Percentiles rank a stretch among this genome's conserved stretches.
Evolutionary conservation across 2,113 vertebrate species (phyloP).

Genomic region (Macroglossus sobrinus): DNA sequence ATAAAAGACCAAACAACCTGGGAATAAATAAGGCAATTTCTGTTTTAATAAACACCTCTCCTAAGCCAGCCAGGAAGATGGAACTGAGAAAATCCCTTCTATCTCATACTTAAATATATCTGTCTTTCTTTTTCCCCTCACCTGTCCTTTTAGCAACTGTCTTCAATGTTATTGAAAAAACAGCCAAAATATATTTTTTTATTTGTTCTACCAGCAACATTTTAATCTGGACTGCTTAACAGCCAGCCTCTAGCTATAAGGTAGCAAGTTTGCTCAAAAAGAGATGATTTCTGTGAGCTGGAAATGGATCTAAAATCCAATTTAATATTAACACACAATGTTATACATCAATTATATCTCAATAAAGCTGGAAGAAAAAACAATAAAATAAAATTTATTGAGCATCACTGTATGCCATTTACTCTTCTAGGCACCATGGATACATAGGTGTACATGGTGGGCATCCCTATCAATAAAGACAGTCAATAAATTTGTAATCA

Average conservation of each 20-base stretch:
- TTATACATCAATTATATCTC: background rate
- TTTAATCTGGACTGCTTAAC: background rate
- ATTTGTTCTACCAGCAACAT: constrained; percentile 1
- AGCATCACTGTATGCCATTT: background rate
- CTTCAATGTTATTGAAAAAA: constrained; percentile 27
- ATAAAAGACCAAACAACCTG: constrained; percentile 70
- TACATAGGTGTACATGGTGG: background rate
- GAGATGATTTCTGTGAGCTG: background rate
- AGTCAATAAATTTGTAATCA: background rate
- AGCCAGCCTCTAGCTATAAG: background rate
- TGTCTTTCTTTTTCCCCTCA: constrained; percentile 33
- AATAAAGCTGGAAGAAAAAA: background rate
- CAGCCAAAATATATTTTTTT: background rate
- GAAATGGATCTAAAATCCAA: background rate
- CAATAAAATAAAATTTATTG: background rate
- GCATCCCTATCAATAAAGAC: background rate
- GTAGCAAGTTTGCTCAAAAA: background rate
- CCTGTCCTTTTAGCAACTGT: background rate
- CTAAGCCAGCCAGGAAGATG: constrained; percentile 24
- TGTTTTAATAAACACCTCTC: constrained; percentile 67
- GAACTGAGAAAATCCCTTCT: constrained; percentile 15
- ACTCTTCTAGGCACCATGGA: no score
- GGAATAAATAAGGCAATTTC: constrained; percentile 61
- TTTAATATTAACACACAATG: background rate
- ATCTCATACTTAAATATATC: background rate